A percentile compares a stretch with the other conserved stretches of the same genome.
Evolutionary conservation across 2,113 vertebrate species (phyloP).

Genomic region (Hippocampus mohnikei): DNA sequence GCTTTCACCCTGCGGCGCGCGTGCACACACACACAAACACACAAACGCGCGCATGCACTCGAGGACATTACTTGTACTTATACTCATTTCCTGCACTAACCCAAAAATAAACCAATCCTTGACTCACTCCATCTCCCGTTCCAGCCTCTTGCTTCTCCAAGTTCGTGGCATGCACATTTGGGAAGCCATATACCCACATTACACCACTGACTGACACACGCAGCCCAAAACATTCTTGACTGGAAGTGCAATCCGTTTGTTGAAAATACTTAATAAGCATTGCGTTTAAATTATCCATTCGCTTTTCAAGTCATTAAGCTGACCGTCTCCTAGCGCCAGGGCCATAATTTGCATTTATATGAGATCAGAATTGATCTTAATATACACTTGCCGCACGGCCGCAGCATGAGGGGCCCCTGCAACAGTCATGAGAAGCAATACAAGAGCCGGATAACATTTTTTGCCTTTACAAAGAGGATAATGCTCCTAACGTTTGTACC

Average conservation of each 20-base stretch:
- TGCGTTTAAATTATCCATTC: neutral
- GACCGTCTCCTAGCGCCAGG: neutral
- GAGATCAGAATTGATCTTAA: conserved; percentile 11
- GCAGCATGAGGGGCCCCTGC: neutral
- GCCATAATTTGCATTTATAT: conserved; percentile 8
- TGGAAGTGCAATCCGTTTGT: neutral
- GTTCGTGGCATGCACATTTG: neutral
- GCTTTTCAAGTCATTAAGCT: conserved; percentile 4
- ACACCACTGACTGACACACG: neutral
- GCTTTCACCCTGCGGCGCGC: conserved; percentile 23
- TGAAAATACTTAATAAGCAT: neutral
- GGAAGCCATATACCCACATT: neutral
- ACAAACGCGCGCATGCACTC: neutral
- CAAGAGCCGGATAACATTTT: neutral
- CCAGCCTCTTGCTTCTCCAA: neutral
- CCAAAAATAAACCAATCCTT: neutral
- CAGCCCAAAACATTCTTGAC: neutral
- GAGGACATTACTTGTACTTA: neutral
- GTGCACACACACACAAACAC: conserved; percentile 3
- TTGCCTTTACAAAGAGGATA: neutral
- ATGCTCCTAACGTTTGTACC: neutral
- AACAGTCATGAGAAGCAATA: neutral
- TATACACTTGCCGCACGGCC: too few relatives aligned
- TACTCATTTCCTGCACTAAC: neutral
- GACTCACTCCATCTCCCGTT: neutral